Base-by-base conservation (phyloP, 2,797 vertebrate species). In the Agapornis canus region DNA sequence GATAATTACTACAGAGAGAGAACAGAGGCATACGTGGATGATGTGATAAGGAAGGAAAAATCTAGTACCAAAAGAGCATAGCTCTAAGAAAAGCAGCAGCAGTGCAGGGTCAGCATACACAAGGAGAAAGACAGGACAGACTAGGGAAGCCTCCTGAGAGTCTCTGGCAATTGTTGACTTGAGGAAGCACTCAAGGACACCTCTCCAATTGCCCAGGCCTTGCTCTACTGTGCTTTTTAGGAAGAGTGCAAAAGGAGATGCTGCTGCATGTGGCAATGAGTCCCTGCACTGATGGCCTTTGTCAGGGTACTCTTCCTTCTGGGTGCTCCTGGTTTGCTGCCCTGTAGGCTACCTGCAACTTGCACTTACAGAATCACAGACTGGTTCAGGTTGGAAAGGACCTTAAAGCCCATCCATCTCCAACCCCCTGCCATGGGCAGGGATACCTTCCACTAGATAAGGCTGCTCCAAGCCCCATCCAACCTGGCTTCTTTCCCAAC, bases 1-100 rank as follows among this genome's bases (percentile, higher is more conserved):
- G 73, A 93, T 96, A 97, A 96, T 96, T 96, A 96, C 94, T 92
- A 84, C 79, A 90, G 89, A 93, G 94, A 96, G 91, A 82, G 94
- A 93, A 81, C 61, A 92, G 86, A 91, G 66, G 70, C 3, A 4
- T 70, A 89, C 40, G 51, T 76, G 87, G 95, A 86, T 93, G 91
- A 94, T 90, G 94, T 63, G 92, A 92, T 77, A 88, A 91, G 66
- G 94, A 89, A 84, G 80, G 56, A 76, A 76, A 90, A 76, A 66
- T 79, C 79, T 4, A 14, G 51, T 23, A 78, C 43, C 61, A 26
- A 48, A 92, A 80, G 45, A 91, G 49, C 69, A 68, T 2, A 18
- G 82, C 89, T 93, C 43, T 11, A 65, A 84, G 43, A 88, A 75
- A 93, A 64, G 80, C 70, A 92, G 77, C 66, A 82, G 82, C 1